Base-by-base conservation (phyloP, 2,888 invertebrate species). In the Drosophila kokeensis region DNA sequence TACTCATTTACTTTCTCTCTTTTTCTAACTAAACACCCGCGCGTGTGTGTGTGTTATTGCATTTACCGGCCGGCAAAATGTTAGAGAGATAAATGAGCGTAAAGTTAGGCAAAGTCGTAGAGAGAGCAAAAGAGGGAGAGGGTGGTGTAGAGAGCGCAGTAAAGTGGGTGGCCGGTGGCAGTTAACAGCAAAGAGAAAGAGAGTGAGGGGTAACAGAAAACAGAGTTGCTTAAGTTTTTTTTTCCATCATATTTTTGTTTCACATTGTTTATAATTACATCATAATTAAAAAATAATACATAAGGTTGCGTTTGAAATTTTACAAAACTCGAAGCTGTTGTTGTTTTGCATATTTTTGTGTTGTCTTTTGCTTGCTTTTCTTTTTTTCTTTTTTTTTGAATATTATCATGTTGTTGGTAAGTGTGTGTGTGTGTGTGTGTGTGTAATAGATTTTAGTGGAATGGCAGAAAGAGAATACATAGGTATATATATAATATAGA, bases 251-350 rank as follows among this genome's bases (percentile, higher is more conserved):
- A 79, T 88, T 87, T 76, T 91, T 90, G 89, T 89, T 91, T 91
- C 89, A 89, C 81, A 82, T 91, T 91, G 90, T 91, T 91, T 92
- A 91, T 92, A 92, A 92, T 92, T 92, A 92, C 92, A 91, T 91
- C 91, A 92, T 92, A 92, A 92, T 92, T 91, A 91, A 88, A 90
- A 92, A 92, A 91, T 91, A 91, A 91, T 88, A 88, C 92, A 92
- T 91, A 92, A 91, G 85, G 85, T 92, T 92, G 91, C 90, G 88
- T 87, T 88, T 90, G 71, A 80, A 87, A 82, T 89, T 84, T 88
- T 80, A 83, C 86, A 88, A 87, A 90, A 89, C 87, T 82, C 81
- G 83, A 79, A 67, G 60, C 40, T 87, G 70, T 77, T 72, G 71
- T 77, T 71, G 62, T 84, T 74, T 81, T 80, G 78, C 74, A 78